phyloP scores from a whole-genome alignment of 2,113 vertebrate species.

The Tragulus kanchil region DNA sequence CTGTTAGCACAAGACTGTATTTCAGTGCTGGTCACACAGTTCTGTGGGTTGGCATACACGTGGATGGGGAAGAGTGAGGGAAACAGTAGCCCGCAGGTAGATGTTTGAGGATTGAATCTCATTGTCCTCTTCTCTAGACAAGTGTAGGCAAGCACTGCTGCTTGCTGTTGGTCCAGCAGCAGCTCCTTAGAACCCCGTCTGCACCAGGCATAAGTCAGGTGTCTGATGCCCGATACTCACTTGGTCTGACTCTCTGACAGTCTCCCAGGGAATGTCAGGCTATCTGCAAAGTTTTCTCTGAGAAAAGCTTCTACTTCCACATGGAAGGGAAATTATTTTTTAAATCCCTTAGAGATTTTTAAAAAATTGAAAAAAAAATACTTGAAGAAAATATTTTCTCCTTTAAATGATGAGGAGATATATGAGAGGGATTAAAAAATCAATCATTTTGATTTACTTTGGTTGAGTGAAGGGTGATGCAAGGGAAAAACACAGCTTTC shows the following conservation, averaged over 20 bases:
- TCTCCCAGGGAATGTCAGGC: background rate
- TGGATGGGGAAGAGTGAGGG: background rate
- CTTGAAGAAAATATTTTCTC: background rate
- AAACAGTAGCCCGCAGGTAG: background rate
- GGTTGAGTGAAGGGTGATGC: background rate
- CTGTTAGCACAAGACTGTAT: background rate
- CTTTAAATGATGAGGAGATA: background rate
- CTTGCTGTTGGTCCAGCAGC: background rate
- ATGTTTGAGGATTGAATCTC: background rate
- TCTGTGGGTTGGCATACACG: background rate
- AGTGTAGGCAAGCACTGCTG: background rate
- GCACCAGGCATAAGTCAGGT: background rate
- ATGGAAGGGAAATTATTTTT: background rate
- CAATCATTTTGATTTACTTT: constrained; percentile 47
- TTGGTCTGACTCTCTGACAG: background rate
- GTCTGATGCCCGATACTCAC: background rate
- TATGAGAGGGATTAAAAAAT: background rate
- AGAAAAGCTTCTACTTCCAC: background rate
- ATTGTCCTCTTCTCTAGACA: background rate
- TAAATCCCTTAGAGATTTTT: background rate
- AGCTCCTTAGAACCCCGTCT: background rate
- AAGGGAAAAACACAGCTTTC: background rate
- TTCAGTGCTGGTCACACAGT: background rate
- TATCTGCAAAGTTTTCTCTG: background rate
- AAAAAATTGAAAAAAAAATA: background rate